Base-by-base conservation (phyloP, 2,888 invertebrate species). In the Ennomos erosarius region DNA sequence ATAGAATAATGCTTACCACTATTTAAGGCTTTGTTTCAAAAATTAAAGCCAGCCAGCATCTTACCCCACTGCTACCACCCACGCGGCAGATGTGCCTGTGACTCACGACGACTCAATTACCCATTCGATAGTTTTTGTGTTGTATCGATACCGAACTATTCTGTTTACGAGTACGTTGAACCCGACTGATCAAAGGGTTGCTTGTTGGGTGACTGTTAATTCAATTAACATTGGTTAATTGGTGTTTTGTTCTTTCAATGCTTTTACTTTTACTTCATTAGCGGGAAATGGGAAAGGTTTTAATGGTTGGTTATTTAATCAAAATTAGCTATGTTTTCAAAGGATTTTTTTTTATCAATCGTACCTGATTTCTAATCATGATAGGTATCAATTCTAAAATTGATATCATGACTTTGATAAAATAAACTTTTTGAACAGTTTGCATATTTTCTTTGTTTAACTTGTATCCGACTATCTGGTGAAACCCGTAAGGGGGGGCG, bases 61-160 rank as follows among this genome's bases (percentile, higher is more conserved):
- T 46, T 87, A 88, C 86, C 73, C 44, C 59, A 46, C 16, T 0
- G 69, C 80, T 11, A 38, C 67, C 71, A 43, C 63, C 54, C 64
- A 75, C 79, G 26, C n/a, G 10, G 86, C 91, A 90, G 91, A 90
- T 91, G 91, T 87, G 85, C 79, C 79, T 75, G 84, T 90, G 90
- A 90, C 83, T 90, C 90, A 90, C 87, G 81, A 90, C 87, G 88
- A 86, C 90, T 91, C 90, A 88, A 91, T 90, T 91, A 90, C 90
- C 88, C 82, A 88, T 90, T 90, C 89, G 88, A 90, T 84, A 87
- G 88, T 89, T 90, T 85, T 86, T 85, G 85, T 86, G 80, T 11
- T 8, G 34, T 59, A 72, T 71, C 78, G 81, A 86, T 84, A 74
- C 73, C 71, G 79, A 82, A 81, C 68, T 70, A 65, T 67, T 65